These are phyloP conservation scores for Elgaria multicarinata DNA, from an alignment of 2,113 vertebrate species.

Conservation along the genomic window DNA sequence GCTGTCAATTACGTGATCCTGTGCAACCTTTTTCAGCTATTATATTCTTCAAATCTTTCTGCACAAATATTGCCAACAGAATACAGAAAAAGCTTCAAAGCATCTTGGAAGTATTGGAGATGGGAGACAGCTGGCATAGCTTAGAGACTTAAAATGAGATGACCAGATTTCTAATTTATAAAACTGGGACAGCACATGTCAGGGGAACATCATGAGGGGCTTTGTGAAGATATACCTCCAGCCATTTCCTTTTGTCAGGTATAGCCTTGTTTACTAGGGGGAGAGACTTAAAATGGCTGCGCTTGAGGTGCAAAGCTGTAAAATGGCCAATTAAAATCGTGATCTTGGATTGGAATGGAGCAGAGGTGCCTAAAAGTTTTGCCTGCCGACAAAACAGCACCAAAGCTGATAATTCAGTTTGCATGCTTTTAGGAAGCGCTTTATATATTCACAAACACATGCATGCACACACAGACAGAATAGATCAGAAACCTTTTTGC, in stretches of 20 bases:
- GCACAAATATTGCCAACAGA: slow-evolving; percentile 49
- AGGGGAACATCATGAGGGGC: neutral
- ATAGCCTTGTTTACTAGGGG: slow-evolving; percentile 40
- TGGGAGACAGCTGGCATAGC: slow-evolving; percentile 47
- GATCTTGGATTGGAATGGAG: neutral
- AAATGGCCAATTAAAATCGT: slow-evolving; percentile 34
- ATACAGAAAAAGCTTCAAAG: slow-evolving; percentile 65
- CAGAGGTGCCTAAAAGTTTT: slow-evolving; percentile 21
- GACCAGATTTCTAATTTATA: slow-evolving; percentile 60
- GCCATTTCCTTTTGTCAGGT: slow-evolving; percentile 35
- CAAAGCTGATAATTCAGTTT: slow-evolving; percentile 3
- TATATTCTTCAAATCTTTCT: slow-evolving; percentile 52
- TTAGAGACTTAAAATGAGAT: slow-evolving; percentile 42
- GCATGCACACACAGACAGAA: neutral
- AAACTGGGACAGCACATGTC: slow-evolving; percentile 49
- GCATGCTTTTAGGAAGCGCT: neutral
- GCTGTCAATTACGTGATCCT: slow-evolving; percentile 41
- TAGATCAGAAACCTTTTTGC: neutral
- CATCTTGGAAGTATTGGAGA: slow-evolving; percentile 35
- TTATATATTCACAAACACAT: neutral
- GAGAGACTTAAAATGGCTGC: slow-evolving; percentile 23
- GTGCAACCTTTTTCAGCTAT: slow-evolving; percentile 60
- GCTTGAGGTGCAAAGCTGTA: neutral
- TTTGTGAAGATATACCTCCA: slow-evolving; percentile 40
- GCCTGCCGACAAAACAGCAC: neutral